Conservation (phyloP, 2,797 vertebrate genomes). For the Pampus argenteus region DNA sequence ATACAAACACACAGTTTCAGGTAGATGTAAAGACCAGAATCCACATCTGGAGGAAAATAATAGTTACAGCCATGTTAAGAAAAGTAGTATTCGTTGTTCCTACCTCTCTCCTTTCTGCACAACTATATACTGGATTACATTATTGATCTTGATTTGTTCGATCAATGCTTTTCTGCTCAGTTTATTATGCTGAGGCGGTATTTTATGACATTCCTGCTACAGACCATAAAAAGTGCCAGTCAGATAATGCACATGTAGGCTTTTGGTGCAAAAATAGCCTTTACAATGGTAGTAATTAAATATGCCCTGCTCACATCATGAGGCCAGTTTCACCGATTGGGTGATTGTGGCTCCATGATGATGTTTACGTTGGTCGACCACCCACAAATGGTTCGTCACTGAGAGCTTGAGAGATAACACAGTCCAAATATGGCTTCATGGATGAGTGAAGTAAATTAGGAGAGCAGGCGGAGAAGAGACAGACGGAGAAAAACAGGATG, state of each 20-base stretch:
- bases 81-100: neutral
- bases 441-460: constrained; percentile 54
- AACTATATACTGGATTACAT: neutral
- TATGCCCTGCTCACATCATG: constrained; percentile 18
- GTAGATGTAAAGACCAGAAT: neutral
- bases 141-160: neutral
- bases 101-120: neutral
- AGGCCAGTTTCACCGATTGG: neutral
- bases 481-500: constrained; percentile 63
- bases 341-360: constrained; percentile 27
- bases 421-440: constrained; percentile 58
- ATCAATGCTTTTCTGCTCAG: neutral
- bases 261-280: constrained; percentile 38
- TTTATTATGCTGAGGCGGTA: constrained; percentile 26
- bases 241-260: constrained; percentile 4
- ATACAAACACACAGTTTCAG: neutral
- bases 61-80: no score
- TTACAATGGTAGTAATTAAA: constrained; percentile 39
- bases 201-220: constrained; percentile 37
- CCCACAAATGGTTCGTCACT: constrained; percentile 40
- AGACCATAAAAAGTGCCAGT: constrained; percentile 43
- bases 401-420: constrained; percentile 53
- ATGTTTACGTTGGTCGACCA: constrained; percentile 45
- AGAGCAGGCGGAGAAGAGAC: constrained; percentile 22
- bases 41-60: neutral